phyloP scores from a whole-genome alignment of 1,140 invertebrate species.

The Drosophila auraria region DNA sequence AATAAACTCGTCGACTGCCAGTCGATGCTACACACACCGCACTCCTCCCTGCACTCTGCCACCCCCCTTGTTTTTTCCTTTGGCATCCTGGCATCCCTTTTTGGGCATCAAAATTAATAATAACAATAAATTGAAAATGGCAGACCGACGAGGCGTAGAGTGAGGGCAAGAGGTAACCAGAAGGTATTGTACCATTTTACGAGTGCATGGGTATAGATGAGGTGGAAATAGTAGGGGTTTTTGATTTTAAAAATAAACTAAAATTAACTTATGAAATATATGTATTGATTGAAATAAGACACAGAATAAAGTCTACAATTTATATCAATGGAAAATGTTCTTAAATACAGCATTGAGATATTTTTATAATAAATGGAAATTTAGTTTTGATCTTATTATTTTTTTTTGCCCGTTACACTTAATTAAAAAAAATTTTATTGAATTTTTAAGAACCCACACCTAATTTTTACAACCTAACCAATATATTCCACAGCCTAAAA shows the following conservation, averaged over 20 bases:
- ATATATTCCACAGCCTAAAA: too few relatives aligned
- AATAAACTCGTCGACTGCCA: constrained; percentile 71
- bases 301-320: too few relatives aligned
- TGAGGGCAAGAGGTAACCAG: constrained; percentile 36
- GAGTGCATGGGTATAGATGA: constrained; percentile 22
- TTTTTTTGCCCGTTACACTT: too few relatives aligned
- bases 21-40: constrained; percentile 23
- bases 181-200: constrained; percentile 57
- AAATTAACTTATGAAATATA: too few relatives aligned
- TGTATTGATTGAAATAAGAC: too few relatives aligned
- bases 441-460: too few relatives aligned
- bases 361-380: not conserved
- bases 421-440: too few relatives aligned
- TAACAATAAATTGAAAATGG: constrained; percentile 84
- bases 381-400: too few relatives aligned
- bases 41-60: not conserved
- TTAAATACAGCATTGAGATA: not conserved
- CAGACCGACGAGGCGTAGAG: constrained; percentile 43
- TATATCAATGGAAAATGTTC: too few relatives aligned
- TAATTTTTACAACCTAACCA: too few relatives aligned
- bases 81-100: constrained; percentile 63
- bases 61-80: constrained; percentile 10
- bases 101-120: constrained; percentile 79
- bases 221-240: not conserved
- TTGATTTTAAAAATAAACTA: not conserved